Base-by-base conservation (phyloP, 2,113 vertebrate genomes). In the Menidia beryllina region DNA sequence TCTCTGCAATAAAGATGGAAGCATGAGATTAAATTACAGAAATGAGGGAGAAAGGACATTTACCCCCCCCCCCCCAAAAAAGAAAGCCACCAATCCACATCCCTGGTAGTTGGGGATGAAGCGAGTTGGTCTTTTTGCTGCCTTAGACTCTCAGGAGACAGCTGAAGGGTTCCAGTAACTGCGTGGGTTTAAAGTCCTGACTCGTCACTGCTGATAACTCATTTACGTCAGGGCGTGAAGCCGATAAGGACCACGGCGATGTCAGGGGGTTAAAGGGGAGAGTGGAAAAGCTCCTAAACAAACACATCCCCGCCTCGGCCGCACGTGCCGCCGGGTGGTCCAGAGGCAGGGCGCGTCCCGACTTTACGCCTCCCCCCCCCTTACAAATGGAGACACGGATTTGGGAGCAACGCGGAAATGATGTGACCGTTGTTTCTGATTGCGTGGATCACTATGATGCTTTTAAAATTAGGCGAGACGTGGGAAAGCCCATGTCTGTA, bases 1-100 rank as follows among this genome's bases (percentile, higher is more conserved):
- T 51, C 36, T 11, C 7, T 1, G 52, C 43, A 82, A 80, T 86
- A 83, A 87, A 87, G 56, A 75, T 74, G 43, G 20, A 61, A 77
- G 54, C 34, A 55, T 39, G 38, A 73, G 51, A 81, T 77, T 34
- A 56, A 39, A 47, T 14, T 26, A 14, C 17, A 19, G 0, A 17
- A 61, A n/a, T n/a, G n/a, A 5, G 27, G 7, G 26, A 47, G 36
- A 9, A 19, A 25, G 53, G 2, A 24, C 7, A 10, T 41, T 36
- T 52, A n/a, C n/a, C n/a, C n/a, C n/a, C n/a, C n/a, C n/a, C n/a
- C n/a, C n/a, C n/a, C n/a, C n/a, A n/a, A n/a, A n/a, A n/a, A n/a
- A n/a, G n/a, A n/a, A n/a, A n/a, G n/a, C n/a, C n/a, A n/a, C n/a
- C n/a, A n/a, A n/a, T n/a, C n/a, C n/a, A n/a, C n/a, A n/a, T n/a